A percentile compares a stretch with the other conserved stretches of the same genome.
These are phyloP conservation scores for Chunga burmeisteri DNA, from an alignment of 2,113 vertebrate genomes.

Conservation along the genomic window DNA sequence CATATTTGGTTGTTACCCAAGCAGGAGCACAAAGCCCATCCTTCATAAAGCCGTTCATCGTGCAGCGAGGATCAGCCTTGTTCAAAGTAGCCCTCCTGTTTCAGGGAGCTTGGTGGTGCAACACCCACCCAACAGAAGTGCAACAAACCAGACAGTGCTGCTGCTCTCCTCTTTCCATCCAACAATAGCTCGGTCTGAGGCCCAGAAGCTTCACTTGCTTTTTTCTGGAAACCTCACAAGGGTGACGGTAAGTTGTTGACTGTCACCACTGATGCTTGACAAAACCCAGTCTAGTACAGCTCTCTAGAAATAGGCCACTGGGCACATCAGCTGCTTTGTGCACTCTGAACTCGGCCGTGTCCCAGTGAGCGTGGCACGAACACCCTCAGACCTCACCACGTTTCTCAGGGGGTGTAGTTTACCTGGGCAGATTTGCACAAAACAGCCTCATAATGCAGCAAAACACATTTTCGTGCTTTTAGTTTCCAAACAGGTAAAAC, in stretches of 20 bases:
- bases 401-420: neutral
- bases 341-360: fast-evolving
- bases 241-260: fast-evolving
- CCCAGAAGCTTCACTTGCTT: neutral
- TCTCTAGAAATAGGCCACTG: neutral
- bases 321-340: fast-evolving
- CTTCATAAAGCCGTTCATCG: neutral
- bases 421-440: neutral
- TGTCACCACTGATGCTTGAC: neutral
- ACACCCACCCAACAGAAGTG: fast-evolving
- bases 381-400: fast-evolving
- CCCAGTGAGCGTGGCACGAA: fast-evolving
- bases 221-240: neutral
- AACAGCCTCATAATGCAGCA: neutral
- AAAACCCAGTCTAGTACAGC: neutral
- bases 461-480: neutral
- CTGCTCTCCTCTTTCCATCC: neutral
- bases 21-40: neutral
- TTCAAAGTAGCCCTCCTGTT: neutral
- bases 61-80: neutral
- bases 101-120: fast-evolving
- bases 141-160: neutral
- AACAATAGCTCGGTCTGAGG: fast-evolving
- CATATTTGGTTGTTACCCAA: neutral
- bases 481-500: neutral